Base-by-base conservation (phyloP, 2,113 vertebrate genomes). In the Dipodomys merriami region DNA sequence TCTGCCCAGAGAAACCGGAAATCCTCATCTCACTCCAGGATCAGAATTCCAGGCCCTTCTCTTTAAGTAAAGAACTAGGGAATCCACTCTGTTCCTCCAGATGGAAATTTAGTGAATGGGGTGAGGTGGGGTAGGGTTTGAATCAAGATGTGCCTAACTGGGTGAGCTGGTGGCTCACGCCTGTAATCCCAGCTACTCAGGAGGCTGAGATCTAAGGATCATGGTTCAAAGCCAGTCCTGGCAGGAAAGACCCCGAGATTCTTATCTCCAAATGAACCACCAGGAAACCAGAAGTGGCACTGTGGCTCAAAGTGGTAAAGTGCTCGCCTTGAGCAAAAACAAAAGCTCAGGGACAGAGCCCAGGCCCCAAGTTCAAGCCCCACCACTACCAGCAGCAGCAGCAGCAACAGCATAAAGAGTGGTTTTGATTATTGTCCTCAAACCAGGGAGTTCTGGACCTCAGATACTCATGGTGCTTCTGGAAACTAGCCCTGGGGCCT, bases 31-130 rank as follows among this genome's bases (percentile, higher is more conserved):
- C 57, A 20, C 69, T 35, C 73, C 39, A 88, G 46, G 27, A 46
- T 64, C 64, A 78, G 71, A 77, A 74, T 81, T 87, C 76, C 90
- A 57, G 35, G 8, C 12, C 49, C 2, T 53, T 53, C 49, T 53
- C 49, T 53, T 9, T 39, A 62, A 85, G 46, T 73, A 85, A 84
- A 39, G 22, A 49, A 29, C 60, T 86, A 29, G 60, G 57, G 78
- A 67, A 84, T n/a, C 9, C 11, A 57, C 22, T 76, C 35, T 85
- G 2, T 44, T 84, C 46, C 81, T n/a, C 25, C 30, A 94, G 29
- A 82, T n/a, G 71, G 90, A 39, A 33, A 78, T 85, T 81, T 83
- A 64, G 60, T 78, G 91, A 88, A 30, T 57, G 35, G 39, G 60
- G 33, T 9, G 27, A 6, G 4, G 35, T 27, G 53, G 53, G 53